A percentile compares a stretch with the other conserved stretches of the same genome.
Conservation (phyloP, 2,888 invertebrate species). For the Hypselothyrea guttata region DNA sequence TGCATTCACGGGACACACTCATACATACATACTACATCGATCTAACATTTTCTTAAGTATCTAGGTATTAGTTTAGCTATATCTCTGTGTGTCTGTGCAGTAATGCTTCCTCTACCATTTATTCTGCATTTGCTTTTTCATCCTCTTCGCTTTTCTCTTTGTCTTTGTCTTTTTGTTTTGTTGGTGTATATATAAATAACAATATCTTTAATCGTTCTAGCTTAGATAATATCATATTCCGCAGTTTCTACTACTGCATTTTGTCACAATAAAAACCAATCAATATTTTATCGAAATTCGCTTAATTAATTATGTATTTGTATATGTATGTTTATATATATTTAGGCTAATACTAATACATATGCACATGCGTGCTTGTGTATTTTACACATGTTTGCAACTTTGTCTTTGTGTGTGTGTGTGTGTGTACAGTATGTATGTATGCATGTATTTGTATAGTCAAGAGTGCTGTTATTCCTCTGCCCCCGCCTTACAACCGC, state of each 20-base stretch:
- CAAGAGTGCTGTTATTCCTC: background rate
- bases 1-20: slow-evolving; percentile 28
- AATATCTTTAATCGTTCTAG: slow-evolving; percentile 46
- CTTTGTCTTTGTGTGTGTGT: background rate
- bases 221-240: slow-evolving; percentile 57
- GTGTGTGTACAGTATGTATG: slow-evolving; percentile 3
- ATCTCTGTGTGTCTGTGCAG: slow-evolving; percentile 5
- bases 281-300: slow-evolving; percentile 48
- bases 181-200: slow-evolving; percentile 45
- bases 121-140: too few relatives aligned
- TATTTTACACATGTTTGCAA: slow-evolving; percentile 15
- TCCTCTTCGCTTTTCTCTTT: too few relatives aligned
- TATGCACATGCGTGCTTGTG: slow-evolving; percentile 27
- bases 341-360: slow-evolving; percentile 11
- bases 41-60: slow-evolving; percentile 7
- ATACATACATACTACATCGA: slow-evolving; percentile 17
- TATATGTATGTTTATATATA: background rate
- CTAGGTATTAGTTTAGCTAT: slow-evolving; percentile 4
- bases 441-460: slow-evolving; percentile 6
- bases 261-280: slow-evolving; percentile 63
- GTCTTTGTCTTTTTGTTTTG: too few relatives aligned
- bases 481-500: too few relatives aligned
- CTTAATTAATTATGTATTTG: slow-evolving; percentile 11
- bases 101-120: too few relatives aligned
- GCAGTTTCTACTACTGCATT: slow-evolving; percentile 46